phyloP scores from a whole-genome alignment of 2,113 vertebrate species.

The Arothron firmamentum region DNA sequence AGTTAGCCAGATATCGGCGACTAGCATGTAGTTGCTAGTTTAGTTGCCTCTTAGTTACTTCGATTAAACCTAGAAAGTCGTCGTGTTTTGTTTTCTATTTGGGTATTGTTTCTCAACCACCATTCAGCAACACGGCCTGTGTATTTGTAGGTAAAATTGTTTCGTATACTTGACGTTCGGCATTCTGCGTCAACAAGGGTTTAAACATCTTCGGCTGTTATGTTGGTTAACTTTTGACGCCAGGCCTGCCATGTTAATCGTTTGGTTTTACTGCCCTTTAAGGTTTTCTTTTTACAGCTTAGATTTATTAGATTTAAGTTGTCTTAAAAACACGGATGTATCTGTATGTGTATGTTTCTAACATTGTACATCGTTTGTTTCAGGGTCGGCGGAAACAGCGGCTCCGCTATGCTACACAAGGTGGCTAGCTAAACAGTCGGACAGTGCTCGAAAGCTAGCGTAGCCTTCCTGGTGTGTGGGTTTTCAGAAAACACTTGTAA shows the following conservation, averaged over 20 bases:
- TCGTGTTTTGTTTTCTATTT: fast-evolving
- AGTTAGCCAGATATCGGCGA: slow-evolving; percentile 16
- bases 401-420: slow-evolving; percentile 41
- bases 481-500: slow-evolving; percentile 9
- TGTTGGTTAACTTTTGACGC: slow-evolving; percentile 34
- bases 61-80: neutral
- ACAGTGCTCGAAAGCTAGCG: slow-evolving; percentile 30
- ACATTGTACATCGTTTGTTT: slow-evolving; percentile 11
- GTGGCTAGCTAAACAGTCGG: slow-evolving; percentile 55
- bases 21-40: neutral
- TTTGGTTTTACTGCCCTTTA: neutral
- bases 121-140: fast-evolving
- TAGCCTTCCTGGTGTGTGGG: slow-evolving; percentile 23
- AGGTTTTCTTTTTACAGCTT: too few relatives aligned
- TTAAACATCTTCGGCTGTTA: neutral
- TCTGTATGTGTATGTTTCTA: neutral
- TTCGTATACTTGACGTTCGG: fast-evolving
- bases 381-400: slow-evolving; percentile 49
- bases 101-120: fast-evolving
- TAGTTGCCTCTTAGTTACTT: neutral
- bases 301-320: neutral
- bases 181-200: neutral
- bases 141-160: too few relatives aligned
- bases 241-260: slow-evolving; percentile 8
- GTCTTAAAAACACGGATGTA: fast-evolving